These are phyloP conservation scores for Zaprionus obscuricornis DNA, from an alignment of 2,888 invertebrate genomes.

Conservation along the genomic window DNA sequence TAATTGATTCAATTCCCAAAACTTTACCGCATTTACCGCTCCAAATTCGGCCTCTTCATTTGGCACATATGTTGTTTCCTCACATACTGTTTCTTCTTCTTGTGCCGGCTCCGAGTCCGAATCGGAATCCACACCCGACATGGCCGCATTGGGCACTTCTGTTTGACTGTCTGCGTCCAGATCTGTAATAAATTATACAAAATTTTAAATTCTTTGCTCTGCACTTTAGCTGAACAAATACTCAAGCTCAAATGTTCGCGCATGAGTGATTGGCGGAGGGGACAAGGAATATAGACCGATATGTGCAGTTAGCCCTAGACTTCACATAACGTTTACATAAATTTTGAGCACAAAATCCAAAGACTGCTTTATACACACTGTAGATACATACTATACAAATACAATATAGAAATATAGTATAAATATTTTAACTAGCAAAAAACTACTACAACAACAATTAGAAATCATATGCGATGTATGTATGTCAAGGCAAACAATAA, in stretches of 20 bases:
- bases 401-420: background rate
- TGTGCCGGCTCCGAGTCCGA: conserved; percentile 85
- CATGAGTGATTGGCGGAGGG: background rate
- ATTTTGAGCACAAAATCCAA: conserved; percentile 48
- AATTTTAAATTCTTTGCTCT: background rate
- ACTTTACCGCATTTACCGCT: conserved; percentile 79
- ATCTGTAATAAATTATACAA: conserved; percentile 83
- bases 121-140: conserved; percentile 84
- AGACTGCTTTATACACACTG: conserved; percentile 42
- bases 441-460: conserved; percentile 22
- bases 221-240: conserved; percentile 7
- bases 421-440: conserved; percentile 1
- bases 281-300: conserved; percentile 5
- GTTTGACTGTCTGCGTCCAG: conserved; percentile 89
- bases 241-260: conserved; percentile 24
- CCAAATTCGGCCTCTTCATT: conserved; percentile 87
- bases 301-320: conserved; percentile 12
- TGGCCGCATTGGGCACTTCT: conserved; percentile 85
- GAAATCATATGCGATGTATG: background rate
- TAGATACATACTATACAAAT: too few species aligned
- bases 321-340: conserved; percentile 33
- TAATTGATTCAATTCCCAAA: background rate
- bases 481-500: background rate
- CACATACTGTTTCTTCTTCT: conserved; percentile 39
- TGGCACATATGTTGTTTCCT: conserved; percentile 86